Evolutionary conservation across 64 coral and sea anemone genomes (phyloP).

Genomic region (Porites australiensis): DNA sequence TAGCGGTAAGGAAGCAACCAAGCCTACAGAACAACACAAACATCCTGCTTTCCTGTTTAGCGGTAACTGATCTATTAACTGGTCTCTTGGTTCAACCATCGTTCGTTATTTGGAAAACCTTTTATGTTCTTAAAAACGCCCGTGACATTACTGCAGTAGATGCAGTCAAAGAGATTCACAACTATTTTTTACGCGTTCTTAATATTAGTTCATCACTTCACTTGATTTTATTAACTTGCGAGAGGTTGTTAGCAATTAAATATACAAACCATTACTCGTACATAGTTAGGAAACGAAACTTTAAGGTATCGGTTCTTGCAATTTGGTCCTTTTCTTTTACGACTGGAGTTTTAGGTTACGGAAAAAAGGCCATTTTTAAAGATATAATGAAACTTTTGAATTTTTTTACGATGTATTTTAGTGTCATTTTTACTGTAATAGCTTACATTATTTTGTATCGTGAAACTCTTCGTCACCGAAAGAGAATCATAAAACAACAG

Average conservation of each 20-base stretch:
- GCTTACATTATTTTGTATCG: not conserved
- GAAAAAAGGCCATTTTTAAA: not conserved
- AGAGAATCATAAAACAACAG: not conserved
- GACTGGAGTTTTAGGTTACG: not conserved
- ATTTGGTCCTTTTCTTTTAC: not conserved
- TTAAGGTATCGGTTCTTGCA: not conserved
- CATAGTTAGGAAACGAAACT: not conserved
- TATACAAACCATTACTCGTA: not conserved
- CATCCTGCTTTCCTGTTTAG: conserved; percentile 2
- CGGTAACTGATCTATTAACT: conserved; percentile 9
- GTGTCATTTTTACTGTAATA: not conserved
- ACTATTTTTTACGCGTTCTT: not conserved
- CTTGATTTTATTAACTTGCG: not conserved
- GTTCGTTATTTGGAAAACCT: not conserved
- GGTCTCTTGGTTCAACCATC: not conserved
- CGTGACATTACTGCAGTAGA: not conserved
- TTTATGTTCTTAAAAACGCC: not conserved
- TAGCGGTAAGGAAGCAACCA: not conserved
- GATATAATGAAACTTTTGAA: not conserved
- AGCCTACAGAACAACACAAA: not conserved
- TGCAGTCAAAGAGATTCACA: not conserved
- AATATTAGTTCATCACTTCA: not conserved
- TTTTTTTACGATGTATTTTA: not conserved
- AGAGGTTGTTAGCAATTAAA: not conserved
- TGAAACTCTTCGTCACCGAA: not conserved